Conservation (phyloP, 1,140 invertebrate genomes). For the Drosophila gunungcola region DNA sequence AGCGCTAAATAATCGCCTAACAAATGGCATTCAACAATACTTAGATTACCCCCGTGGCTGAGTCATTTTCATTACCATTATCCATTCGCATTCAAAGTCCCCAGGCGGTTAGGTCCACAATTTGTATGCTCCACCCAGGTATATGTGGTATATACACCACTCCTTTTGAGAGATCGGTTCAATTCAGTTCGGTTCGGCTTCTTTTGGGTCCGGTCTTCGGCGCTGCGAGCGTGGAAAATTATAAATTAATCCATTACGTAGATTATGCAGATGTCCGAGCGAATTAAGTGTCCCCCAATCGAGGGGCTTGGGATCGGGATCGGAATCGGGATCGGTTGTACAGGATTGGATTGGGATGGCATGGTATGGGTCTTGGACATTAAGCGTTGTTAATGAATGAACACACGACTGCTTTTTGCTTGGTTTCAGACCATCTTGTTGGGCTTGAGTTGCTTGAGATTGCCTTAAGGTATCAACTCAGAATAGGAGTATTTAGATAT, state of each 20-base stretch:
- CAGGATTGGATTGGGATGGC: constrained; percentile 1
- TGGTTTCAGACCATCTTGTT: too few species aligned
- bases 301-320: background rate
- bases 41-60: constrained; percentile 3
- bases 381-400: constrained; percentile 59
- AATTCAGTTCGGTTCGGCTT: constrained; percentile 1
- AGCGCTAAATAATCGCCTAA: background rate
- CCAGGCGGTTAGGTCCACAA: constrained; percentile 32
- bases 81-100: constrained; percentile 13
- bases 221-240: constrained; percentile 55
- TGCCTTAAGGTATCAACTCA: too few species aligned
- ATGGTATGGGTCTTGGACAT: constrained; percentile 23
- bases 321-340: background rate
- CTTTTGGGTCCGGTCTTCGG: background rate
- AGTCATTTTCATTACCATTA: constrained; percentile 1
- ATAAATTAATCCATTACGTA: constrained; percentile 78
- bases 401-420: background rate
- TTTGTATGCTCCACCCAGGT: constrained; percentile 40
- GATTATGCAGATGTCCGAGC: constrained; percentile 72
- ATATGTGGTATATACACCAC: too few species aligned
- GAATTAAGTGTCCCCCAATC: constrained; percentile 56
- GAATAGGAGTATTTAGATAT: too few species aligned
- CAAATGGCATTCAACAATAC: constrained; percentile 43
- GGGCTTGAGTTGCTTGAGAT: too few species aligned
- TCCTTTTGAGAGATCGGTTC: too few species aligned